A percentile compares a stretch with the other conserved stretches of the same genome.
Evolutionary conservation across 2,888 invertebrate genomes (phyloP).

Genomic region (Platerodrilus igneus): DNA sequence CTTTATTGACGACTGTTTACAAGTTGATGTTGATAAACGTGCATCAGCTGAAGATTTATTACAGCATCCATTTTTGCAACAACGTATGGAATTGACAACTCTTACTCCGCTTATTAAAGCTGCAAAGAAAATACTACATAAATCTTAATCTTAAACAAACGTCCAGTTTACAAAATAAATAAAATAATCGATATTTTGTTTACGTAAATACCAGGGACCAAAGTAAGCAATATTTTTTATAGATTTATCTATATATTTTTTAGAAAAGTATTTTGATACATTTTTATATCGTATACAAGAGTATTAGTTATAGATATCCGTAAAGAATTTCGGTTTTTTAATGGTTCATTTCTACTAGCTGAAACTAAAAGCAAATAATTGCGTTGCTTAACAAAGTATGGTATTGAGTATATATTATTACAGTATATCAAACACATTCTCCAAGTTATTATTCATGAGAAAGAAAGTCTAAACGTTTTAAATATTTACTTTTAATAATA

Average conservation of each 20-base stretch:
- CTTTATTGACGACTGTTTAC: slow-evolving; percentile 84
- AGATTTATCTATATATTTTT: background rate
- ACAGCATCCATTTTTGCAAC: slow-evolving; percentile 72
- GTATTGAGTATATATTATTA: too few species aligned
- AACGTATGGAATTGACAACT: slow-evolving; percentile 74
- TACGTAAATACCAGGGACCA: background rate
- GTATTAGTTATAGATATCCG: too few species aligned
- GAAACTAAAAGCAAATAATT: too few species aligned
- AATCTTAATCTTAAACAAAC: slow-evolving; percentile 46
- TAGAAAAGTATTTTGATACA: background rate
- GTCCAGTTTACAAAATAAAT: background rate
- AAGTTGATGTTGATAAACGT: slow-evolving; percentile 74
- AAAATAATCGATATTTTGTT: background rate
- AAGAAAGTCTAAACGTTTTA: too few species aligned
- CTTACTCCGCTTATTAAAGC: slow-evolving; percentile 87
- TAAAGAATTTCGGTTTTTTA: too few species aligned
- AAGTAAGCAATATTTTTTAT: too few species aligned
- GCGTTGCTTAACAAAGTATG: too few species aligned
- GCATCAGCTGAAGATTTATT: slow-evolving; percentile 74
- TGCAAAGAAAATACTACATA: slow-evolving; percentile 79
- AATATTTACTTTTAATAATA: too few species aligned
- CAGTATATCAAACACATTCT: too few species aligned
- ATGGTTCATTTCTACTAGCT: too few species aligned
- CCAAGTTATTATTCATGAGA: too few species aligned
- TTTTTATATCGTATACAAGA: too few species aligned